Conservation (phyloP, 2,113 vertebrate species). For the Tachuris rubrigastra region DNA sequence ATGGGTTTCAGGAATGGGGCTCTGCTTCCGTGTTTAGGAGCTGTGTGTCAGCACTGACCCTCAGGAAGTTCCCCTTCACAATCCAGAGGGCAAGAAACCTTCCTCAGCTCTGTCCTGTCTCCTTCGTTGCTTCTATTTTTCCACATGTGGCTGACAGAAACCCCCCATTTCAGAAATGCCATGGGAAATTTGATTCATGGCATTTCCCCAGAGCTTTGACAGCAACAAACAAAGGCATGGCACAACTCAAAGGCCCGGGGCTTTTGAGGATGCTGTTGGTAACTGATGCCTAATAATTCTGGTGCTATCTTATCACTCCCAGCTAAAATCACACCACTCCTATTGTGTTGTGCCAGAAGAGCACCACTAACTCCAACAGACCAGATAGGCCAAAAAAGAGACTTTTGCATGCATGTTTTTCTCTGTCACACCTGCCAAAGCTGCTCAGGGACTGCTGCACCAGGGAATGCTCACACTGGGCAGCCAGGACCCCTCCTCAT, state of each 20-base stretch:
- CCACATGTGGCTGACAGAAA: not conserved
- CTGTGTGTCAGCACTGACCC: not conserved
- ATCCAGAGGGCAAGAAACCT: not conserved
- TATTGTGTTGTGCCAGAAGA: not conserved
- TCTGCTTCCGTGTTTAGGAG: fast-evolving
- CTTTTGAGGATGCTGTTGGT: not conserved
- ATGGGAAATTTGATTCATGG: not conserved
- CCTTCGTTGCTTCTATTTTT: not conserved
- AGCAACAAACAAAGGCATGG: not conserved
- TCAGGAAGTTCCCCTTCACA: not conserved
- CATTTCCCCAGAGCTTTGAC: not conserved
- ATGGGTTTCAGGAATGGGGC: not conserved
- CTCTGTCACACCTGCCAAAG: not conserved
- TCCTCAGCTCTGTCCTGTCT: not conserved
- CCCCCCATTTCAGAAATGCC: not conserved
- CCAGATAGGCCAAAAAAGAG: not conserved
- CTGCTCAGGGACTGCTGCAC: not conserved
- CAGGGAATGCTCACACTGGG: not conserved
- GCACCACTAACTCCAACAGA: not conserved
- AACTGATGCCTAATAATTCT: not conserved
- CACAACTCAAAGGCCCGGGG: not conserved
- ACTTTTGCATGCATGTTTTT: not conserved
- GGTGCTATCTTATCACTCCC: not conserved
- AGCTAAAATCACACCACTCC: not conserved
- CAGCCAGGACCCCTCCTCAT: not conserved